Evolutionary conservation across 2,113 vertebrate genomes (phyloP), one percentile per base, ranked within the genome.

Genomic region (Notiomystis cincta): DNA sequence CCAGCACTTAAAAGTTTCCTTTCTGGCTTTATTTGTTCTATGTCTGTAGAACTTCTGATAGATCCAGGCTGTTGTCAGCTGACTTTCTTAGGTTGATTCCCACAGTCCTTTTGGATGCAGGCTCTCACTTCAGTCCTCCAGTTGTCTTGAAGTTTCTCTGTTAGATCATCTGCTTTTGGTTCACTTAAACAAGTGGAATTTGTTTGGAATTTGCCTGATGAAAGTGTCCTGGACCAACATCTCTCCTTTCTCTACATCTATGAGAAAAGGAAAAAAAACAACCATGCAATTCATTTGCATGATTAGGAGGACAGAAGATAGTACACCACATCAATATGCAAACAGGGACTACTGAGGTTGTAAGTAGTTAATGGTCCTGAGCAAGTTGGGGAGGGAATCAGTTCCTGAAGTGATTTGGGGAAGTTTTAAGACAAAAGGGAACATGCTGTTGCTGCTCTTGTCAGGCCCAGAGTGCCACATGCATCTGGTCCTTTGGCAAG

Each of bases 361-460:
- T 64, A 77, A 21, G 25, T 14, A 30, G 4, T 21, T 45, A 67
- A 54, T 76, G 7, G 15, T 67, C 12, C 27, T 20, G 7, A 72
- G 17, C 5, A 76, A 28, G 6, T 0, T 64, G 30, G 5, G 16
- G 65, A 31, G 24, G 16, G 0, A 5, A 33, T 31, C 35, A 33
- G 15, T 13, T 90, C 31, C 75, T 82, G 27, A 79, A 78, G 21
- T 44, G 33, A 28, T 33, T 4, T 19, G 28, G 7, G 24, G 47
- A 38, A 71, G 22, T 79, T 87, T 94, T 30, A 60, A 35, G 47
- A 42, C 5, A 35, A 89, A 92, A 58, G 13, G 51, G 5, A 87
- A n/a, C 8, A 11, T 30, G 33, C 5, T 51, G 13, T 16, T 72
- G 19, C 20, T 78, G 47, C 22, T 48, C 11, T 44, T 76, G 24